Evolutionary conservation across 2,888 invertebrate genomes (phyloP).

Genomic region (Andrena hattorfiana): DNA sequence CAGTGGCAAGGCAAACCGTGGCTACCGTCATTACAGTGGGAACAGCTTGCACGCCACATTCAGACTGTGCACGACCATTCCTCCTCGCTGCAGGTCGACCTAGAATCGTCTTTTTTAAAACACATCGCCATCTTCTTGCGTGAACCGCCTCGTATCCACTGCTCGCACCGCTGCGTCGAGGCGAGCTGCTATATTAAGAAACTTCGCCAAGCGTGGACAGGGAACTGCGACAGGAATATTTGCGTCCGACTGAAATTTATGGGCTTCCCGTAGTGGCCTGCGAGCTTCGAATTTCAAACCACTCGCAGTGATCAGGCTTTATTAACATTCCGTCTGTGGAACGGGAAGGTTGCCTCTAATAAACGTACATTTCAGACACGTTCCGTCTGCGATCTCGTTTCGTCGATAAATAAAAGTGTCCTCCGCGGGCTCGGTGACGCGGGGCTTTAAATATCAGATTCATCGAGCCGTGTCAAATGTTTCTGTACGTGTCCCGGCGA

Average conservation of each 20-base stretch:
- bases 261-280: neutral
- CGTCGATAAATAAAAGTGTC: slow-evolving; percentile 3
- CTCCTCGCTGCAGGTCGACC: slow-evolving; percentile 50
- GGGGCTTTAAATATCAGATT: slow-evolving; percentile 31
- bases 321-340: neutral
- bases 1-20: slow-evolving; percentile 57
- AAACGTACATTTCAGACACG: neutral
- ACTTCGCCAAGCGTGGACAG: slow-evolving; percentile 13
- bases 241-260: slow-evolving; percentile 4
- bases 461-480: slow-evolving; percentile 1
- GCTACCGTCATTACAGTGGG: slow-evolving; percentile 57
- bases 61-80: slow-evolving; percentile 37
- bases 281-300: too few relatives aligned
- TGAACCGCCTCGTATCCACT: slow-evolving; percentile 9
- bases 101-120: slow-evolving; percentile 54
- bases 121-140: slow-evolving; percentile 31
- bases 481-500: slow-evolving; percentile 9
- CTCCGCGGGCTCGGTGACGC: neutral
- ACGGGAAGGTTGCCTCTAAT: neutral
- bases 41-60: slow-evolving; percentile 57
- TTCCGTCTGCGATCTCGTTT: neutral
- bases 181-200: neutral
- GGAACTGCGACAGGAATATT: neutral
- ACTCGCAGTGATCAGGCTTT: too few relatives aligned
- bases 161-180: neutral